A percentile compares a stretch with the other conserved stretches of the same genome.
Conservation (phyloP, 2,888 invertebrate species). For the Atrina japonica region DNA sequence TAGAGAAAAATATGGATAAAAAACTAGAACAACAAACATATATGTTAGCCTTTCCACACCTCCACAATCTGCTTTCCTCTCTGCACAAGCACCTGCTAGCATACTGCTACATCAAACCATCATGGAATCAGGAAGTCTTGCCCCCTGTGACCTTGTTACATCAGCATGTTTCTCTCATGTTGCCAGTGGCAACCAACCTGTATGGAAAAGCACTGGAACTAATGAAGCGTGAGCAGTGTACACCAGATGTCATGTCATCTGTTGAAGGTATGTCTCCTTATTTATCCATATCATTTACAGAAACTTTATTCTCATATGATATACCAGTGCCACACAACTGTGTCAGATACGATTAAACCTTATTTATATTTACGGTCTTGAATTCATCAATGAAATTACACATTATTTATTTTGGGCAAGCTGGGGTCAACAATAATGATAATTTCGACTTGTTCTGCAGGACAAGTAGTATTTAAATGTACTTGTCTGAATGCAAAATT, state of each 20-base stretch:
- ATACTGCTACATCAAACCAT: constrained; percentile 77
- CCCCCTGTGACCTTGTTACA: constrained; percentile 69
- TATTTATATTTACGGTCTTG: too few species aligned
- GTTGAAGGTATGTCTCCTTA: constrained; percentile 12
- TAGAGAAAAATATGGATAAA: constrained; percentile 73
- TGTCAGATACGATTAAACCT: too few species aligned
- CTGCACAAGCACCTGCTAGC: constrained; percentile 85
- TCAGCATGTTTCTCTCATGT: constrained; percentile 78
- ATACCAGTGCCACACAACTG: too few species aligned
- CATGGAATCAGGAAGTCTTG: constrained; percentile 40
- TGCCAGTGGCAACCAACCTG: constrained; percentile 63
- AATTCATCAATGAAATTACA: too few species aligned
- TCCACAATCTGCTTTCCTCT: constrained; percentile 83
- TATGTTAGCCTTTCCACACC: constrained; percentile 75
- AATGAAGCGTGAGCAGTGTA: constrained; percentile 6
- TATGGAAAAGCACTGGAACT: constrained; percentile 51
- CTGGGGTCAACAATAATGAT: too few species aligned
- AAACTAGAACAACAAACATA: constrained; percentile 37
- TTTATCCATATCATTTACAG: neutral
- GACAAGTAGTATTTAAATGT: too few species aligned
- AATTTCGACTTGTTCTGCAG: too few species aligned
- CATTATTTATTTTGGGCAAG: too few species aligned
- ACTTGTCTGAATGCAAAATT: too few species aligned
- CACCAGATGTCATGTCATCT: constrained; percentile 6
- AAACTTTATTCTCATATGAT: neutral